Percentiles rank a stretch among this genome's conserved stretches.
These are phyloP conservation scores for Tubulanus polymorphus DNA, from an alignment of 2,888 invertebrate genomes.

Conservation along the genomic window DNA sequence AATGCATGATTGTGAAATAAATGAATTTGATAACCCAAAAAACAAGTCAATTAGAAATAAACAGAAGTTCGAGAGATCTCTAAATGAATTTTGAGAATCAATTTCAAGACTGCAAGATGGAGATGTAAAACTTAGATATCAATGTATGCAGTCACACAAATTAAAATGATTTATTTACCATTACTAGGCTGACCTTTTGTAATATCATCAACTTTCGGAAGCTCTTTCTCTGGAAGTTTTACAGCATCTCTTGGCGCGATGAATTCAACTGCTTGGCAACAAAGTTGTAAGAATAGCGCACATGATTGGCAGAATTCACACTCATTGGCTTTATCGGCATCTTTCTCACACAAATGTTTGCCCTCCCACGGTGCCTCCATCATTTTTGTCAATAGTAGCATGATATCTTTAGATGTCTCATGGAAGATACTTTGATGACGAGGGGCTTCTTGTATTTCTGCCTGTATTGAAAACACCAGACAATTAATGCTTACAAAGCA, in stretches of 20 bases:
- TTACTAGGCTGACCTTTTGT: constrained; percentile 33
- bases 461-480: too few species aligned
- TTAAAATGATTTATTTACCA: constrained; percentile 14
- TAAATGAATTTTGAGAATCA: too few species aligned
- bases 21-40: too few species aligned
- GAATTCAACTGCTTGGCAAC: constrained; percentile 37
- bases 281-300: constrained; percentile 89
- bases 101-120: neutral
- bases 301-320: constrained; percentile 90
- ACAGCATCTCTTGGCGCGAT: constrained; percentile 44
- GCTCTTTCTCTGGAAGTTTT: constrained; percentile 44
- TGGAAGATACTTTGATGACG: constrained; percentile 75
- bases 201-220: constrained; percentile 49
- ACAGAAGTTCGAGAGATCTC: too few species aligned
- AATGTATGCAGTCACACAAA: too few species aligned
- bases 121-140: constrained; percentile 8
- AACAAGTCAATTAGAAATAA: too few species aligned
- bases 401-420: constrained; percentile 64
- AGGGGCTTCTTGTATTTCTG: constrained; percentile 82
- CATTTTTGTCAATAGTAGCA: constrained; percentile 72
- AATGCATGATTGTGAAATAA: too few species aligned
- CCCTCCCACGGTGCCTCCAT: constrained; percentile 71
- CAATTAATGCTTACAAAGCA: too few species aligned
- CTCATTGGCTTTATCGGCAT: constrained; percentile 61
- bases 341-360: constrained; percentile 58